Evolutionary conservation across 2,113 vertebrate species (phyloP).

Genomic region (Lutjanus erythropterus): DNA sequence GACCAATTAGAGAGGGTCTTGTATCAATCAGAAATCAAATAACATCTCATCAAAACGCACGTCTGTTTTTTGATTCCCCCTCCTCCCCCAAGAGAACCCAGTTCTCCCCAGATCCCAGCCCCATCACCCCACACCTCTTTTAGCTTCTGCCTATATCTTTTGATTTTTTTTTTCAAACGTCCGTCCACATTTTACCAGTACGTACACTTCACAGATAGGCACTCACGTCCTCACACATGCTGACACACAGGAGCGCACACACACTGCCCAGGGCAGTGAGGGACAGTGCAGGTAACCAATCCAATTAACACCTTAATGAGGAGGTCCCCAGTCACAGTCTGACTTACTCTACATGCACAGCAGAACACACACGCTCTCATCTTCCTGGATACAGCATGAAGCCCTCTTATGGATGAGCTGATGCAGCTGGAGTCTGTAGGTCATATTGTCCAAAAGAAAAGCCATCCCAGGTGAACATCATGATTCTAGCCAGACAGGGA

Average conservation of each 20-base stretch:
- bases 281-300: slow-evolving; percentile 69
- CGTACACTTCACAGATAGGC: slow-evolving; percentile 7
- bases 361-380: slow-evolving; percentile 20
- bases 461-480: too few relatives aligned
- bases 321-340: slow-evolving; percentile 61
- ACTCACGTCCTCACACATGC: slow-evolving; percentile 1
- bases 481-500: too few relatives aligned
- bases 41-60: slow-evolving; percentile 78
- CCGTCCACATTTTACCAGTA: background rate
- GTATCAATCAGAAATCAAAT: slow-evolving; percentile 83
- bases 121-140: slow-evolving; percentile 35
- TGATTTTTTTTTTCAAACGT: slow-evolving; percentile 9
- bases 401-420: background rate
- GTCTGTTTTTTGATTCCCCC: slow-evolving; percentile 66
- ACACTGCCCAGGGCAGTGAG: slow-evolving; percentile 48
- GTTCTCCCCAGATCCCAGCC: slow-evolving; percentile 50
- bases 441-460: background rate
- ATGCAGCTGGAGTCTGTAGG: slow-evolving; percentile 21
- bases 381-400: slow-evolving; percentile 15
- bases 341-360: slow-evolving; percentile 54
- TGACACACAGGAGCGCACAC: slow-evolving; percentile 19
- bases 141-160: slow-evolving; percentile 25
- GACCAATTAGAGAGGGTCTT: slow-evolving; percentile 77
- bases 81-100: slow-evolving; percentile 33
- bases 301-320: slow-evolving; percentile 81